Evolutionary conservation across 2,113 vertebrate genomes (phyloP).

Genomic region (Piprites chloris): DNA sequence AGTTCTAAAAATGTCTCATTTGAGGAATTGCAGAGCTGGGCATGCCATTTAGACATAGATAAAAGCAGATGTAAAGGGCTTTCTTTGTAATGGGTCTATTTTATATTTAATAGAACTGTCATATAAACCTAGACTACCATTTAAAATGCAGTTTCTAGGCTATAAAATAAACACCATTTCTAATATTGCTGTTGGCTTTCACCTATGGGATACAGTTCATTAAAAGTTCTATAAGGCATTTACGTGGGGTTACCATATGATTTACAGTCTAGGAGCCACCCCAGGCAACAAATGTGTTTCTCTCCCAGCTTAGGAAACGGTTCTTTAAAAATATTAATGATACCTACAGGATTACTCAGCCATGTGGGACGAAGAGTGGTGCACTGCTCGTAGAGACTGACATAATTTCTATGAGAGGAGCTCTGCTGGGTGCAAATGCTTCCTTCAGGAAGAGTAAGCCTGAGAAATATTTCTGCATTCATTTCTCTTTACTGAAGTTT

Average conservation of each 20-base stretch:
- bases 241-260: slow-evolving; percentile 7
- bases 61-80: slow-evolving; percentile 75
- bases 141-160: slow-evolving; percentile 78
- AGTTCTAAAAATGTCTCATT: slow-evolving; percentile 83
- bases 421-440: neutral
- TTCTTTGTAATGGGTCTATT: slow-evolving; percentile 76
- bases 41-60: slow-evolving; percentile 77
- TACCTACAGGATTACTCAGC: neutral
- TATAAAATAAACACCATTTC: slow-evolving; percentile 80
- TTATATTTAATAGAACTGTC: slow-evolving; percentile 83
- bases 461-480: neutral
- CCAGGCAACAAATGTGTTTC: neutral
- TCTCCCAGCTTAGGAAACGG: neutral
- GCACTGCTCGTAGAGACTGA: neutral
- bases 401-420: neutral
- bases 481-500: neutral
- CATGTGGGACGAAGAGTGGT: neutral
- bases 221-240: slow-evolving; percentile 55
- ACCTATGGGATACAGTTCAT: slow-evolving; percentile 61
- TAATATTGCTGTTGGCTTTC: slow-evolving; percentile 76
- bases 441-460: neutral
- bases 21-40: slow-evolving; percentile 79
- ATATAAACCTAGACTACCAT: slow-evolving; percentile 78
- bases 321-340: neutral
- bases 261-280: slow-evolving; percentile 20